Conservation (phyloP, 2,888 invertebrate genomes). For the Phymatocera aterrima region DNA sequence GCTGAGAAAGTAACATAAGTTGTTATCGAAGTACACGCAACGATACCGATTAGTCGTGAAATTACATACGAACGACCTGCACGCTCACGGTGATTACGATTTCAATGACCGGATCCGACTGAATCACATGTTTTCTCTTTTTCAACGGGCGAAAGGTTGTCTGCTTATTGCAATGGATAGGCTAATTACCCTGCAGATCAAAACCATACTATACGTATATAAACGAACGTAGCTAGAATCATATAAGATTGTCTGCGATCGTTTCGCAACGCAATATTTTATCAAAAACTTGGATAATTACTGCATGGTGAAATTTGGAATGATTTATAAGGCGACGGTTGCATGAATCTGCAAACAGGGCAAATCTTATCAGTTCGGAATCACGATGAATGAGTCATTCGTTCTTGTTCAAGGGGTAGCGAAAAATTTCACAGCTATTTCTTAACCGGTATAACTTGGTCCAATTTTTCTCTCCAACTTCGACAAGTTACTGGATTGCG, state of each 20-base stretch:
- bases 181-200: neutral
- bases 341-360: neutral
- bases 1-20: neutral
- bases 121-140: conserved; percentile 23
- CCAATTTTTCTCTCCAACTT: no score
- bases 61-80: neutral
- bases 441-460: conserved; percentile 20
- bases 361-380: neutral
- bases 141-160: conserved; percentile 8
- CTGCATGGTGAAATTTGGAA: neutral
- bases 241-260: neutral
- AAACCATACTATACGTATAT: no score
- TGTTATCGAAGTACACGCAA: neutral
- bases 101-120: neutral
- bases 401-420: no score
- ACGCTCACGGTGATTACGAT: neutral
- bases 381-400: no score
- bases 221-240: neutral
- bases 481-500: no score
- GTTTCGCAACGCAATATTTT: neutral
- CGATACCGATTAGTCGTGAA: conserved; percentile 4
- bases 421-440: no score
- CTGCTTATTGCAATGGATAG: neutral
- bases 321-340: neutral
- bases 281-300: neutral